Evolutionary conservation across 2,888 invertebrate species (phyloP), one percentile per base, ranked within the genome.

Genomic region (Cetonia aurata): DNA sequence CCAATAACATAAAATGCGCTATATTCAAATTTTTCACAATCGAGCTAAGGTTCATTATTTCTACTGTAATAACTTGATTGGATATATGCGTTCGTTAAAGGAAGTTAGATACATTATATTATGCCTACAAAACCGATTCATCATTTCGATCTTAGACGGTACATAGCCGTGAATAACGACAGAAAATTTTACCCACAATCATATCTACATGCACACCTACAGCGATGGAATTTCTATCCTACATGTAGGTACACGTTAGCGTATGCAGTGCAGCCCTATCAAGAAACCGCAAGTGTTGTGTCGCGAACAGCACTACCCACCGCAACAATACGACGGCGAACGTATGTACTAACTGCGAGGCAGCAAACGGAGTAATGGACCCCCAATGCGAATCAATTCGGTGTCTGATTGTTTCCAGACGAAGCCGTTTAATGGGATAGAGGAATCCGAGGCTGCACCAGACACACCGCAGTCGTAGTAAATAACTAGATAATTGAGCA

Each of bases 321-420:
- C 15, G 42, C 53, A 41, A 46, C 44, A 33, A 19, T 4, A 4
- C 31, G 52, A 44, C 46, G 53, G 50, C 17, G 53, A 52, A 46
- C 46, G 56, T 50, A 41, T 57, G 33, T 15, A 42, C 59, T 62
- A 57, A 37, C 53, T 55, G 42, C 62, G 67, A 50, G 37, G 69
- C 53, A 55, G 69, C 53, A 66, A 69, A 42, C 53, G 65, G 68
- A 71, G 83, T 84, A 84, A 84, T 84, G 84, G 83, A 84, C 83
- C 84, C 84, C 84, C 83, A 81, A 83, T 81, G 84, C 79, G 84
- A 84, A 83, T 84, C 84, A 84, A 83, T 84, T 83, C 83, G 79
- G 79, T 80, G 80, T 79, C 83, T 84, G 84, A 84, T 84, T 84
- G 84, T 83, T 83, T 84, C 80, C 83, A 83, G 83, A 80, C 82